Base-by-base conservation (phyloP, 2,888 invertebrate genomes). In the Xylophagus ater region DNA sequence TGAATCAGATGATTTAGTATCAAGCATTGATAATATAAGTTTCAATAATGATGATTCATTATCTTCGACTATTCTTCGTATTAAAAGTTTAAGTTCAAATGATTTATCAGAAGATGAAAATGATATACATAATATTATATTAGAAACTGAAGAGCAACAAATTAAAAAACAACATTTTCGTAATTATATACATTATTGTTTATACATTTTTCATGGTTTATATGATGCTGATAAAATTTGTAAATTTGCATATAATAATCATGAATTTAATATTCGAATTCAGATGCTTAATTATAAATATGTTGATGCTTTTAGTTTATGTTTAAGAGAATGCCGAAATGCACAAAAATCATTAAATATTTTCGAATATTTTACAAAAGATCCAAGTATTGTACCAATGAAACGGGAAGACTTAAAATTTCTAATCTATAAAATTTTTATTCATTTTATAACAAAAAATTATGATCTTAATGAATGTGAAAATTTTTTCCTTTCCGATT, bases 331-430 rank as follows among this genome's bases (percentile, higher is more conserved):
- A 44, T 59, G 60, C 35, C 51, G 52, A 32, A 58, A 39, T 25
- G 50, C 57, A 24, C 51, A 55, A 35, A 58, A 58, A 34, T 54
- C 62, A 4, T 52, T 64, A 1, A 62, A 62, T 53, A 52, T 65
- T 8, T 65, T 65, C 43, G 65, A 65, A 52, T 64, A 62, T 50
- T 65, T 65, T 42, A 64, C 64, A 48, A 65, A 64, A 53, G 65
- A 65, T 39, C 59, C 63, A 14, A 61, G 61, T 40, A 61, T 62
- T 39, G 63, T 65, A 39, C 65, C 65, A 10, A 53, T 64, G 51
- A 53, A 58, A 40, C 53, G 61, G 4, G 54, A 60, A 34, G 64
- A 65, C 45, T 53, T 65, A 24, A 62, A 65, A 51, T 60, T 57
- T 50, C 57, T 63, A 35, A 64, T 65, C 43, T 63, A 63, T 49